Evolutionary conservation across 2,888 invertebrate species (phyloP).

Genomic region (Julus scandinavius): DNA sequence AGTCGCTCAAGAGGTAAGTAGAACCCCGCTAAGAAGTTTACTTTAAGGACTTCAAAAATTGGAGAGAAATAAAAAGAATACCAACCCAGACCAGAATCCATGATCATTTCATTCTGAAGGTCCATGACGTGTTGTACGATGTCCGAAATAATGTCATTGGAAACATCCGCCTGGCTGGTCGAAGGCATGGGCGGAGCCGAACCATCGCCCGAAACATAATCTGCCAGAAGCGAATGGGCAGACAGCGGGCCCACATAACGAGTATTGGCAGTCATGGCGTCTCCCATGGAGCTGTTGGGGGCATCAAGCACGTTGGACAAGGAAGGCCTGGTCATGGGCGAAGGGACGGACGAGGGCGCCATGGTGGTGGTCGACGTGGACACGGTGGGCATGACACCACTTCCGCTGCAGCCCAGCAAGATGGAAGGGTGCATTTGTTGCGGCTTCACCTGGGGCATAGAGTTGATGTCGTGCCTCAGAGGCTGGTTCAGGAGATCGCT

Average conservation of each 20-base stretch:
- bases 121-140: slow-evolving; percentile 86
- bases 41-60: too few species aligned
- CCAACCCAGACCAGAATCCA: slow-evolving; percentile 69
- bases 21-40: too few species aligned
- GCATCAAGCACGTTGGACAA: slow-evolving; percentile 19
- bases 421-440: slow-evolving; percentile 36
- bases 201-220: not conserved
- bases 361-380: slow-evolving; percentile 56
- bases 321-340: slow-evolving; percentile 50
- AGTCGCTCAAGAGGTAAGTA: too few species aligned
- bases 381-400: slow-evolving; percentile 52
- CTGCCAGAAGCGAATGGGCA: slow-evolving; percentile 47
- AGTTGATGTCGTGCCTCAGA: slow-evolving; percentile 6
- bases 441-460: not conserved
- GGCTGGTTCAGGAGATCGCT: slow-evolving; percentile 54
- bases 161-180: slow-evolving; percentile 55
- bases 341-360: slow-evolving; percentile 37
- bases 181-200: slow-evolving; percentile 44
- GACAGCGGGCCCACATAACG: not conserved
- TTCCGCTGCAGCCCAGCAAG: slow-evolving; percentile 56
- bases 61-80: too few species aligned
- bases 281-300: slow-evolving; percentile 53
- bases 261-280: not conserved
- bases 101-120: slow-evolving; percentile 71
- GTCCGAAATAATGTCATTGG: slow-evolving; percentile 75